Base-by-base conservation (phyloP, 2,113 vertebrate genomes). In the Tetraodon nigroviridis region DNA sequence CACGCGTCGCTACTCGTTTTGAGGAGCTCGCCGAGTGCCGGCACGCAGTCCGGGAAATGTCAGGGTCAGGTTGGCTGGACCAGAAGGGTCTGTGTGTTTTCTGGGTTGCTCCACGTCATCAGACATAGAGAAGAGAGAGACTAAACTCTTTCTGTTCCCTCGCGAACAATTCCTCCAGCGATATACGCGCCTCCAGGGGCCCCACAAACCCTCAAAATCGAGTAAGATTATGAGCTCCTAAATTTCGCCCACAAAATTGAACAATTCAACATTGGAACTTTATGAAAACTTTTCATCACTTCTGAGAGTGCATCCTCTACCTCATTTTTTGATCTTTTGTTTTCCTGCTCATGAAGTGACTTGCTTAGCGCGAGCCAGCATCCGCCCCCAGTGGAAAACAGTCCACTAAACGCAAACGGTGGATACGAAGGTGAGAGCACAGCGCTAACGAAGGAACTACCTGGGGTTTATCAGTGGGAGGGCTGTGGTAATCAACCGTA, bases 61-160 rank as follows among this genome's bases (percentile, higher is more conserved):
- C 32, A 37, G 32, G 29, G 32, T 37, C 11, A 12, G 7, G 8
- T 1, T 4, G 10, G 32, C 10, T 12, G 32, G 32, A 37, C 32
- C 32, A 11, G 32, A 37, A 11, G 32, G 1, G 32, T 37, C 11
- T 45, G 5, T 15, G 5, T 45, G 15, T 45, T n/a, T 58, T 44
- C 73, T 79, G 74, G 82, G 72, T 80, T 74, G 72, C 74, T 75
- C 21, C 67, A 76, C 76, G 78, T 81, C 74, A 81, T 81, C 74
- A 82, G 75, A 82, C 62, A 49, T 56, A 20, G 5, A 6, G 58
- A 72, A 53, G 65, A 61, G 53, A 58, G 50, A 67, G 46, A 61
- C 53, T 29, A 1, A 19, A 19, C 71, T 61, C 68, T 27, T 27
- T 27, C 7, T 6, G 3, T 27, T 27, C 24, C 24, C 24, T 27